Conservation (phyloP, 2,888 invertebrate species). For the Allophyes oxyacanthae region DNA sequence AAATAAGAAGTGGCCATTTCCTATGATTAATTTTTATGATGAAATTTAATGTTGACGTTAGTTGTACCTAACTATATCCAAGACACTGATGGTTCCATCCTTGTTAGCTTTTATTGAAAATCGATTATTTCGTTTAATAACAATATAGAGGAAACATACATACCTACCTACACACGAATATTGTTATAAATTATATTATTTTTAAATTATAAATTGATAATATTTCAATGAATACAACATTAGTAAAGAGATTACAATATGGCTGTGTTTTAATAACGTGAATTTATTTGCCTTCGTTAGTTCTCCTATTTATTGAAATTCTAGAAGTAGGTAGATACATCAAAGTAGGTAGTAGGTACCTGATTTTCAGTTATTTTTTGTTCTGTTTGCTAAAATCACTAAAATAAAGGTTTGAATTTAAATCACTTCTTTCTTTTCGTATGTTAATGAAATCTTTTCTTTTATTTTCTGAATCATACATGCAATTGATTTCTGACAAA, state of each 20-base stretch:
- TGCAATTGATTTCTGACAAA: too few relatives aligned
- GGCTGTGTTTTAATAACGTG: not conserved
- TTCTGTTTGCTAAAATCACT: too few relatives aligned
- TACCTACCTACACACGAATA: slow-evolving; percentile 49
- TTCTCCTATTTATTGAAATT: too few relatives aligned
- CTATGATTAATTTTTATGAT: slow-evolving; percentile 47
- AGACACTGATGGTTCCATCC: slow-evolving; percentile 39
- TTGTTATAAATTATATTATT: slow-evolving; percentile 53
- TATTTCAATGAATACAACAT: slow-evolving; percentile 33
- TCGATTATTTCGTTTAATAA: slow-evolving; percentile 48
- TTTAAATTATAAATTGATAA: slow-evolving; percentile 35
- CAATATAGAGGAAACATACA: slow-evolving; percentile 49
- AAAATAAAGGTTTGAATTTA: too few relatives aligned
- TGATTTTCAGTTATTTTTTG: too few relatives aligned
- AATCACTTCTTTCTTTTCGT: too few relatives aligned
- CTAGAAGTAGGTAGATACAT: too few relatives aligned
- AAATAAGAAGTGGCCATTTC: slow-evolving; percentile 60
- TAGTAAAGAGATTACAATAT: slow-evolving; percentile 44
- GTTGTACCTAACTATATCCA: slow-evolving; percentile 20
- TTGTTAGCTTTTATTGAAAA: slow-evolving; percentile 51
- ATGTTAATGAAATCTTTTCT: too few relatives aligned
- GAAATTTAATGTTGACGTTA: slow-evolving; percentile 43
- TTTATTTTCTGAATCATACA: too few relatives aligned
- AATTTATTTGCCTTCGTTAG: not conserved
- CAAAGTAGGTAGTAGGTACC: too few relatives aligned